phyloP scores from a whole-genome alignment of 1,140 invertebrate genomes.

The Heliconius himera region DNA sequence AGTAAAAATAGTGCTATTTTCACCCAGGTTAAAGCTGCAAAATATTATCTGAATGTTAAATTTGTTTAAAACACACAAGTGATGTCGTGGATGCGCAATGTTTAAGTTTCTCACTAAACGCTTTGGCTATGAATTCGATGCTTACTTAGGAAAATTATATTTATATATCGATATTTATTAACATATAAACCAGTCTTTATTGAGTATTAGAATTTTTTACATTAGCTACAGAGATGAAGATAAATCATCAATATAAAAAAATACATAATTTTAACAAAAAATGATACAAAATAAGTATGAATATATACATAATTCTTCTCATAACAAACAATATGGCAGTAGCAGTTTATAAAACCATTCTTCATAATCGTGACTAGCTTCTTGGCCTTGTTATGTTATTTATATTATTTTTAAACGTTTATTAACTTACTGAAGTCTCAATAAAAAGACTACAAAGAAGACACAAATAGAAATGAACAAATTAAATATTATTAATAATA shows the following conservation, averaged over 20 bases:
- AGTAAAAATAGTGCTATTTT: slow-evolving; percentile 59
- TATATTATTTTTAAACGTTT: not conserved
- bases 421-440: not conserved
- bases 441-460: not conserved
- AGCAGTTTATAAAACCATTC: not conserved
- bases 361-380: slow-evolving; percentile 2
- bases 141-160: not conserved
- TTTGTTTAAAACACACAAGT: not conserved
- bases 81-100: no score
- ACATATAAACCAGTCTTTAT: no score
- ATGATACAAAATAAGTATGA: no score
- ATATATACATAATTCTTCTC: no score
- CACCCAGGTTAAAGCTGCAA: slow-evolving; percentile 62
- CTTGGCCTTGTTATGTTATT: not conserved
- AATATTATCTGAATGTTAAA: slow-evolving; percentile 19
- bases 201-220: no score
- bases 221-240: no score
- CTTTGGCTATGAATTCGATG: not conserved
- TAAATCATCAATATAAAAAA: no score
- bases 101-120: no score
- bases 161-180: not conserved
- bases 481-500: not conserved
- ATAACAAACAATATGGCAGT: not conserved
- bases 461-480: not conserved
- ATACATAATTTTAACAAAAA: no score